A percentile compares a stretch with the other conserved stretches of the same genome.
Conservation (phyloP, 2,797 vertebrate genomes). For the Argyrosomus regius region DNA sequence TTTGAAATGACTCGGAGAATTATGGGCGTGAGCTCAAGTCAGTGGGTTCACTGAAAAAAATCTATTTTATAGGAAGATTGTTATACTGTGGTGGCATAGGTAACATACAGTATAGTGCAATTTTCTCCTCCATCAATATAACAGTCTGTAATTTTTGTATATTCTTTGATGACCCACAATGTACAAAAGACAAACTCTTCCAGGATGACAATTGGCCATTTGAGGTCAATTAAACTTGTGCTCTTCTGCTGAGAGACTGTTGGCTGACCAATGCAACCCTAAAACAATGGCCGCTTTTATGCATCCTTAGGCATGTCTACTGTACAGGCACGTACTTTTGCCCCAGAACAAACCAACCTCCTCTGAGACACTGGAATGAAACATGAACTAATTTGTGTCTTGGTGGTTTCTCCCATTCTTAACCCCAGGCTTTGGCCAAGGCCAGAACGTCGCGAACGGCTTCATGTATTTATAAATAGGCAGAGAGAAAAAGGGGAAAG, state of each 20-base stretch:
- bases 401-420: constrained; percentile 74
- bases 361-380: constrained; percentile 71
- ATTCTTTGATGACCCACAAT: constrained; percentile 49
- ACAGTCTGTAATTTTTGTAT: constrained; percentile 32
- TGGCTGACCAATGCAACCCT: constrained; percentile 42
- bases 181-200: constrained; percentile 33
- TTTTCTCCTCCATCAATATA: constrained; percentile 42
- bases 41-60: constrained; percentile 39
- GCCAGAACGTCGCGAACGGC: constrained; percentile 48
- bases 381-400: constrained; percentile 75
- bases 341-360: constrained; percentile 63
- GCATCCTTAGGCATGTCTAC: constrained; percentile 53
- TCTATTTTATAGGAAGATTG: constrained; percentile 22
- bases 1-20: constrained; percentile 56
- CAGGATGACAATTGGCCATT: constrained; percentile 42
- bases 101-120: constrained; percentile 25
- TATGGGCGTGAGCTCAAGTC: constrained; percentile 54
- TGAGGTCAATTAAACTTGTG: constrained; percentile 54
- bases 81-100: constrained; percentile 29
- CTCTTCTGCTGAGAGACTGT: constrained; percentile 45
- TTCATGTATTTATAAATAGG: constrained; percentile 77
- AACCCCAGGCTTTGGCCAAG: constrained; percentile 67
- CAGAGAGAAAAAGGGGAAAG: constrained; percentile 56
- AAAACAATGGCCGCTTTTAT: constrained; percentile 71
- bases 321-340: constrained; percentile 49